Percentiles rank a stretch among this genome's conserved stretches.
Evolutionary conservation across 53 echinoderm and acorn worm genomes (phyloP).

Genomic region (Holothuria scabra): DNA sequence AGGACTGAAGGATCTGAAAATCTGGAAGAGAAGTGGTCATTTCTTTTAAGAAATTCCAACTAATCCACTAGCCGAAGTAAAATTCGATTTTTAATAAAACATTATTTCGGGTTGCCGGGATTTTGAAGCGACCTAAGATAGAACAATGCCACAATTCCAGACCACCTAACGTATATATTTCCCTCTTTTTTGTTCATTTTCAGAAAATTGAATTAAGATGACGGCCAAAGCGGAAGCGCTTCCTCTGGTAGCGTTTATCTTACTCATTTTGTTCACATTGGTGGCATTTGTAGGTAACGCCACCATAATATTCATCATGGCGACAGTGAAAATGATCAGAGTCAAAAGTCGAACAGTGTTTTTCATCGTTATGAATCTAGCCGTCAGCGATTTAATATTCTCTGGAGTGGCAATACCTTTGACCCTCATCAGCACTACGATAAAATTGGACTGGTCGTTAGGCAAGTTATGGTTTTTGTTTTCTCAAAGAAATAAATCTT

Average conservation of each 20-base stretch:
- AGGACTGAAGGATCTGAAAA: too few species aligned
- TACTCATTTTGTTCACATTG: slow-evolving; percentile 9
- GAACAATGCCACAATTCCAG: too few species aligned
- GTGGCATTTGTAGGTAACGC: slow-evolving; percentile 50
- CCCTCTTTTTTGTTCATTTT: background rate
- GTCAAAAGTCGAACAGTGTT: slow-evolving; percentile 22
- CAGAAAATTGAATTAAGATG: slow-evolving; percentile 2
- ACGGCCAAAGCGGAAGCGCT: slow-evolving; percentile 12
- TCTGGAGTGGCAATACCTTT: slow-evolving; percentile 59
- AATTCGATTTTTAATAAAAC: too few species aligned
- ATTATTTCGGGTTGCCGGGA: too few species aligned
- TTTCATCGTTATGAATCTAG: slow-evolving; percentile 56
- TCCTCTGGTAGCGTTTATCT: background rate
- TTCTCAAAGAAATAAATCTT: background rate
- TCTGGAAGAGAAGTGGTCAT: too few species aligned
- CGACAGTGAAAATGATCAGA: background rate
- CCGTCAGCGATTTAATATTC: slow-evolving; percentile 56
- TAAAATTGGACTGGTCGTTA: slow-evolving; percentile 45
- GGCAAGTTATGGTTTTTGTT: slow-evolving; percentile 49
- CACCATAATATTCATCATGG: slow-evolving; percentile 30
- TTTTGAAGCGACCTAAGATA: too few species aligned
- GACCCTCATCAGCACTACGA: slow-evolving; percentile 52
- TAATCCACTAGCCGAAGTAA: too few species aligned
- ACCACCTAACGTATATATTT: too few species aligned
- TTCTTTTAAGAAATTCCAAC: too few species aligned